Conservation (phyloP, 2,888 invertebrate species). For the Molanna angustata region DNA sequence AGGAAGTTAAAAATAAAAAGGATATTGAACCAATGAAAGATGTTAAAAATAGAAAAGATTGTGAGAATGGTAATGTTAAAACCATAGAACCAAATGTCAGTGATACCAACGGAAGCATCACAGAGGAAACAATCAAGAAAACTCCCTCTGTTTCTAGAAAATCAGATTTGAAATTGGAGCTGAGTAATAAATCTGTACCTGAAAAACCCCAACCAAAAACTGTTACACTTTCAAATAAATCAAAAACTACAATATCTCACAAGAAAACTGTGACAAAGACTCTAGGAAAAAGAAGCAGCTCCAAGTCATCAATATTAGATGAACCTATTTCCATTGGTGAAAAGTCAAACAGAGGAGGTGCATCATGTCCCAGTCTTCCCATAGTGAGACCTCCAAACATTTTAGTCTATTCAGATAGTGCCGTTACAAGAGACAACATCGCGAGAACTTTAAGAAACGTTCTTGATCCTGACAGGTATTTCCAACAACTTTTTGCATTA, state of each 20-base stretch:
- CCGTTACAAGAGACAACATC: conserved; percentile 70
- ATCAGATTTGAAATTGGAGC: conserved; percentile 30
- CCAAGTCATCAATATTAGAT: conserved; percentile 29
- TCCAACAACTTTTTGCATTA: too few relatives aligned
- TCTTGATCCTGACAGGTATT: conserved; percentile 72
- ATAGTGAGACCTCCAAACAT: conserved; percentile 62
- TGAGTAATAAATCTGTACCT: conserved; percentile 24
- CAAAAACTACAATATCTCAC: conserved; percentile 22
- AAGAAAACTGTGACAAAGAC: conserved; percentile 27
- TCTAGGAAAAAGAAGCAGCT: conserved; percentile 28
- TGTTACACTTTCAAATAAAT: conserved; percentile 21
- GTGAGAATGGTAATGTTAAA: too few relatives aligned
- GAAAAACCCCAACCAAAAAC: conserved; percentile 28
- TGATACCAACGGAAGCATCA: conserved; percentile 9
- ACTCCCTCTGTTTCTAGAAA: conserved; percentile 16
- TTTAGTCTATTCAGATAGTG: conserved; percentile 77
- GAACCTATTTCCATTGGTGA: conserved; percentile 25
- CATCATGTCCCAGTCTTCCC: conserved; percentile 30
- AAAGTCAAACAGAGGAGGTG: conserved; percentile 28
- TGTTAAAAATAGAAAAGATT: too few relatives aligned
- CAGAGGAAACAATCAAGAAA: conserved; percentile 10
- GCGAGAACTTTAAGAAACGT: conserved; percentile 66
- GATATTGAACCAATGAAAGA: background rate
- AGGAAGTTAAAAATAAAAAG: background rate
- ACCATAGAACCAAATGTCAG: conserved; percentile 3